A percentile compares a stretch with the other conserved stretches of the same genome.
phyloP scores from a whole-genome alignment of 2,113 vertebrate genomes.

The Serinus canaria region DNA sequence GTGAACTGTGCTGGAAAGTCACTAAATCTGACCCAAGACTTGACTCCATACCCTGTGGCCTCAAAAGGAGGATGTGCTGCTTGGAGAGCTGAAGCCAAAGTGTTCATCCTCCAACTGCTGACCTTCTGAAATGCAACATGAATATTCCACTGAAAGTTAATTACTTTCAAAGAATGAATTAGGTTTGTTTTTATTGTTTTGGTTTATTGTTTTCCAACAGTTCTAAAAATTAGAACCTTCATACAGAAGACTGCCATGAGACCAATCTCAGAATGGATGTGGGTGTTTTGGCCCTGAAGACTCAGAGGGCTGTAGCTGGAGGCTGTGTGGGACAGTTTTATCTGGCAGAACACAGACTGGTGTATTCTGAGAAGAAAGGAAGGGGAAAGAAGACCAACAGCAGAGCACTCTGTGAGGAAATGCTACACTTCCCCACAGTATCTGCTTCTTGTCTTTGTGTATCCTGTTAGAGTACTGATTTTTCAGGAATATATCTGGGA shows the following conservation, averaged over 20 bases:
- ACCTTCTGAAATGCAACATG: background rate
- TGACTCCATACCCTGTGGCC: background rate
- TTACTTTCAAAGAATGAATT: background rate
- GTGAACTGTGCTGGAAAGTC: background rate
- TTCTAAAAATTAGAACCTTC: background rate
- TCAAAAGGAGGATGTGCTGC: background rate
- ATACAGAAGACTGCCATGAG: background rate
- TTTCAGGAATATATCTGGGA: background rate
- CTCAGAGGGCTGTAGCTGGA: background rate
- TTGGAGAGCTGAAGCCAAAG: background rate
- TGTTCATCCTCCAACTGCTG: background rate
- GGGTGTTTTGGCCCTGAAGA: background rate
- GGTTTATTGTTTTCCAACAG: background rate
- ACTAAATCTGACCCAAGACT: background rate
- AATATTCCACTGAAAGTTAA: background rate
- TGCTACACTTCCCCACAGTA: background rate
- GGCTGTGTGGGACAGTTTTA: background rate
- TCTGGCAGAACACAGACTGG: background rate
- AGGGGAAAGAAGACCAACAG: background rate
- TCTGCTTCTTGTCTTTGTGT: background rate
- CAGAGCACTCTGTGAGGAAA: background rate
- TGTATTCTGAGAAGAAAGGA: background rate
- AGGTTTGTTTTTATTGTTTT: background rate
- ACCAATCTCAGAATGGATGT: background rate
- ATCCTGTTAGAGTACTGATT: background rate